Conservation (phyloP, 2,113 vertebrate species). For the Periophthalmus modestus region DNA sequence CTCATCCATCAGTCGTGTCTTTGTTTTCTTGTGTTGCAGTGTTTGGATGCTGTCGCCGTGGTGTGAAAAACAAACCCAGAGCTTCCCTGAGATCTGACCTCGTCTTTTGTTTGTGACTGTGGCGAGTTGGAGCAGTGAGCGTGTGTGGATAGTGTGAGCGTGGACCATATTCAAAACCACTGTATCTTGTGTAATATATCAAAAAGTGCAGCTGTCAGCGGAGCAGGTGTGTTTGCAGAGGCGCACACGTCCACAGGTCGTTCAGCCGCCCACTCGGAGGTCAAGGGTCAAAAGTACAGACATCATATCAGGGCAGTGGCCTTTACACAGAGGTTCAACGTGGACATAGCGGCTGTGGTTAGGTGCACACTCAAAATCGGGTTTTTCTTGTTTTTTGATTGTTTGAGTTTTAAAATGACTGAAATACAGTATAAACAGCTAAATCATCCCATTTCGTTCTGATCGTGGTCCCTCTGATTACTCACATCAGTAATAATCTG, state of each 20-base stretch:
- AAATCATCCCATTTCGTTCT: too few relatives aligned
- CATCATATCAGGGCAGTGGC: not conserved
- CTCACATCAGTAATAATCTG: too few relatives aligned
- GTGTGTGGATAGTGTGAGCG: constrained; percentile 35
- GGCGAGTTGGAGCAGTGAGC: constrained; percentile 25
- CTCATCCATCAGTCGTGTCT: constrained; percentile 2
- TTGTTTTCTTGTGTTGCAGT: constrained; percentile 62
- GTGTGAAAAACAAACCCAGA: constrained; percentile 64
- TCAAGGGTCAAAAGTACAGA: constrained; percentile 32
- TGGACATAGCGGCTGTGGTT: too few relatives aligned
- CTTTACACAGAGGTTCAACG: constrained; percentile 4
- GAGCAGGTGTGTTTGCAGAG: constrained; percentile 69
- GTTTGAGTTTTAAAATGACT: too few relatives aligned
- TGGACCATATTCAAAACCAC: constrained; percentile 36
- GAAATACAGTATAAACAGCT: too few relatives aligned
- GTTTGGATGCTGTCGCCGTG: constrained; percentile 56
- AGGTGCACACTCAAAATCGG: too few relatives aligned
- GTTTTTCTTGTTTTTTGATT: too few relatives aligned
- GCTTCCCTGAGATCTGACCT: constrained; percentile 38
- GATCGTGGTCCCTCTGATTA: too few relatives aligned
- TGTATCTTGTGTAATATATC: constrained; percentile 45
- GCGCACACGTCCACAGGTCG: constrained; percentile 1
- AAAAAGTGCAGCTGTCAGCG: constrained; percentile 49
- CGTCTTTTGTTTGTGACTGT: constrained; percentile 29
- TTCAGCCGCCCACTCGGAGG: not conserved